Evolutionary conservation across 2,888 invertebrate species (phyloP).

Genomic region (Pyrgus malvae): DNA sequence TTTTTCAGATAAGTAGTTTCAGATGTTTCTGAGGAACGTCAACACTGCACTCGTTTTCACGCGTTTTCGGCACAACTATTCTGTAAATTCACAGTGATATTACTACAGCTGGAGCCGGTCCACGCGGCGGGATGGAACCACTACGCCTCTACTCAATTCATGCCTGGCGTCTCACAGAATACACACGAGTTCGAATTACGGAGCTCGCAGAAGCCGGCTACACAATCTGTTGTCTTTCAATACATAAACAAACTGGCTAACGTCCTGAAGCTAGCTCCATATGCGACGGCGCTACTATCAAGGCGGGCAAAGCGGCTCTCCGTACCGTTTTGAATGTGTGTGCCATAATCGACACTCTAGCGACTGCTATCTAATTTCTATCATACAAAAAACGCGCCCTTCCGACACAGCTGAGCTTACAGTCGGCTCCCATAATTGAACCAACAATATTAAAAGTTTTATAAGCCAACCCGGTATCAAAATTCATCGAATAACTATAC

Average conservation of each 20-base stretch:
- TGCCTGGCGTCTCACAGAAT: constrained; percentile 59
- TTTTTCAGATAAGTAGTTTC: not conserved
- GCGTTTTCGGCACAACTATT: constrained; percentile 31
- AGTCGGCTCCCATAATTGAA: not conserved
- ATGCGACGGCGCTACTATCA: constrained; percentile 38
- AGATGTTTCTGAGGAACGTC: constrained; percentile 38
- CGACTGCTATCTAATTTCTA: not conserved
- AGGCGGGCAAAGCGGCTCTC: constrained; percentile 16
- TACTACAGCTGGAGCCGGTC: constrained; percentile 28
- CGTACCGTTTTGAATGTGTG: constrained; percentile 12
- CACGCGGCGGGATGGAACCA: constrained; percentile 37
- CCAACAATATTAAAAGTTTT: constrained; percentile 16
- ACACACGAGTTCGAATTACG: constrained; percentile 48
- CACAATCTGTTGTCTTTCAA: constrained; percentile 78
- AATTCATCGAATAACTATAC: constrained; percentile 47
- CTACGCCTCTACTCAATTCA: constrained; percentile 59
- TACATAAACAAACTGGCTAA: constrained; percentile 77
- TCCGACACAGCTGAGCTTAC: not conserved
- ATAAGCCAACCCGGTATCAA: constrained; percentile 20
- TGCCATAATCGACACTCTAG: constrained; percentile 9
- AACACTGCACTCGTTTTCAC: constrained; percentile 57
- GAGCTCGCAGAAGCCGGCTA: constrained; percentile 67
- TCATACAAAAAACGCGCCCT: not conserved
- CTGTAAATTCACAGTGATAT: constrained; percentile 22
- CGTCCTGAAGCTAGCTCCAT: constrained; percentile 70